Conservation (phyloP, 1,140 invertebrate species). For the Drosophila carrolli region DNA sequence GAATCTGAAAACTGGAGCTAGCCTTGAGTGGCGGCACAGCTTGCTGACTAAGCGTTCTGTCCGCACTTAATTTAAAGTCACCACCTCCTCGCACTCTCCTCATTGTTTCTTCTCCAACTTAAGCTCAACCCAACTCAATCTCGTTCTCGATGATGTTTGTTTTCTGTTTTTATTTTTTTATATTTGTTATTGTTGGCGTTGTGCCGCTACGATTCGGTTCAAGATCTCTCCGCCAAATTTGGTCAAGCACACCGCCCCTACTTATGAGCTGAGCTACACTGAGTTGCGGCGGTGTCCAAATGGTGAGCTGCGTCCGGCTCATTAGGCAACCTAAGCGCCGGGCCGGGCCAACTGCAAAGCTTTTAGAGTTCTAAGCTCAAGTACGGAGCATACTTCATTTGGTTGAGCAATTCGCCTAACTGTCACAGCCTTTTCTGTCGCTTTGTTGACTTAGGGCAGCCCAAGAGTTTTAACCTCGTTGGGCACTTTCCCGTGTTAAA, state of each 20-base stretch:
- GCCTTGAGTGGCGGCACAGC: constrained; percentile 38
- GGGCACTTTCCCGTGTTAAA: constrained; percentile 25
- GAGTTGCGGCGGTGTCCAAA: constrained; percentile 13
- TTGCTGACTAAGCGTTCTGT: constrained; percentile 75
- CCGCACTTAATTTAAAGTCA: constrained; percentile 63
- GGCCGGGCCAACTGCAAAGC: constrained; percentile 26
- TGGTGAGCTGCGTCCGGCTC: constrained; percentile 42
- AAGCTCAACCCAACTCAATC: constrained; percentile 27
- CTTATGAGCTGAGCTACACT: constrained; percentile 43
- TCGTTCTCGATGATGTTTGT: constrained; percentile 43
- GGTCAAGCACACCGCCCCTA: constrained; percentile 76
- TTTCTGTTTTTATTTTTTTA: constrained; percentile 40
- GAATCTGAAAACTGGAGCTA: constrained; percentile 49
- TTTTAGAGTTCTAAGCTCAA: constrained; percentile 57
- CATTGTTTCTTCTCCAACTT: constrained; percentile 11
- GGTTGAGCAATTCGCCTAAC: neutral
- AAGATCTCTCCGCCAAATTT: constrained; percentile 71
- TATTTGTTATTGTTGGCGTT: constrained; percentile 50
- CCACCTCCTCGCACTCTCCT: constrained; percentile 20
- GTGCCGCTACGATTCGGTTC: constrained; percentile 62
- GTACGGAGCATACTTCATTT: constrained; percentile 46
- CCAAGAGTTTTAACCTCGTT: constrained; percentile 50
- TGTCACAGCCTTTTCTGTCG: constrained; percentile 18
- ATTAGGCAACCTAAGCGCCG: constrained; percentile 73
- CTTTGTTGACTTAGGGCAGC: constrained; percentile 37